A percentile compares a stretch with the other conserved stretches of the same genome.
Conservation (phyloP, 2,113 vertebrate genomes). For the Tachysurus vachellii region DNA sequence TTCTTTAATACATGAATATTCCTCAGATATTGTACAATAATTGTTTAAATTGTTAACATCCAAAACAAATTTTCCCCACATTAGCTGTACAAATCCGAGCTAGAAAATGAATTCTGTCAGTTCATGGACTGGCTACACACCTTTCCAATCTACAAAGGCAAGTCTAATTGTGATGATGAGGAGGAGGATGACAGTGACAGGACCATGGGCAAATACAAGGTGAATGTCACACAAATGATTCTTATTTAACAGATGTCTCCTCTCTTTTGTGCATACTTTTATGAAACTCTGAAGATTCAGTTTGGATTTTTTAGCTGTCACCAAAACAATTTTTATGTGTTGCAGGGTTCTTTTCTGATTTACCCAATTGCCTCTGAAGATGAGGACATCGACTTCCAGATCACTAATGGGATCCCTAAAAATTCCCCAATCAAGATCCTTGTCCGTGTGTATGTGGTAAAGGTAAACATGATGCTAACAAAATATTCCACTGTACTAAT, state of each 20-base stretch:
- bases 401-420: conserved; percentile 82
- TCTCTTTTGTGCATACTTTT: neutral
- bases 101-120: conserved; percentile 86
- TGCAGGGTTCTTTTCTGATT: conserved; percentile 87
- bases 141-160: conserved; percentile 84
- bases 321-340: conserved; percentile 12
- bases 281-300: neutral
- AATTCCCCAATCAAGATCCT: conserved; percentile 88
- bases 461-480: conserved; percentile 63
- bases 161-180: conserved; percentile 76
- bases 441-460: conserved; percentile 85
- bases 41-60: neutral
- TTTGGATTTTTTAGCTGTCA: neutral
- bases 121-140: conserved; percentile 91
- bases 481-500: neutral
- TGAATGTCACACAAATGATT: conserved; percentile 49
- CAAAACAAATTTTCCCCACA: conserved; percentile 5
- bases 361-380: conserved; percentile 79
- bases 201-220: conserved; percentile 94
- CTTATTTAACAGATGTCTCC: neutral
- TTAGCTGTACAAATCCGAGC: conserved; percentile 83
- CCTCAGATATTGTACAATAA: neutral
- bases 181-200: conserved; percentile 79
- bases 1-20: neutral
- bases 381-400: conserved; percentile 67